Evolutionary conservation across 1,140 invertebrate genomes (phyloP), one percentile per base, ranked within the genome.

Genomic region (Heterodera schachtii): DNA sequence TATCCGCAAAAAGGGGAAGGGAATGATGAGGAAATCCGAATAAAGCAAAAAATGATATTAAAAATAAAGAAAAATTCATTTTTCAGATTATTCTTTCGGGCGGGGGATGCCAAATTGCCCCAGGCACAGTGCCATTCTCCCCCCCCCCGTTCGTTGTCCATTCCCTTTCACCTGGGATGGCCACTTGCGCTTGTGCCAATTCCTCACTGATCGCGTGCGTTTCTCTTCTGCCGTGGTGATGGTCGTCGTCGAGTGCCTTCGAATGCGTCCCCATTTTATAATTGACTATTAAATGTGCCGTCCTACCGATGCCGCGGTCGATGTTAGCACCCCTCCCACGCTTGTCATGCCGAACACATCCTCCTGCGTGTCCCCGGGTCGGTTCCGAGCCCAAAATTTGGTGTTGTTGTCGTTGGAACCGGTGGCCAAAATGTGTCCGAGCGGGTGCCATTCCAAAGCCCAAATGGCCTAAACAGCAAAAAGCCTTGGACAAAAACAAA

Each of bases 301-400:
- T 31, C 31, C 31, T 31, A 83, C 84, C 57, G 57, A 2, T 3
- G 57, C 16, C 13, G 78, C 82, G 0, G 83, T 78, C 21, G 81
- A 16, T 21, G 87, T 81, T 81, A 75, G 79, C 84, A 87, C 57
- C n/a, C 44, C 83, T 4, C 46, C 76, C 57, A 74, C 70, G 19
- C 81, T 67, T 95, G 78, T 60, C 49, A 89, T 52, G 47, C 88
- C 88, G 78, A 89, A 89, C 47, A 89, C 97, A 89, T 99, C 98
- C 89, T 95, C 93, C 95, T 99, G 98, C 79, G 94, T 93, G 92
- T 99, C 98, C 49, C 98, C 98, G 5, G 98, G 97, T 69, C 97
- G 92, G 92, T 99, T 99, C 82, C 98, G 92, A 3, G 97, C 98
- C 97, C 97, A 99, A 91, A 99, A 99, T 92, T 99, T 99, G 73